Conservation (phyloP, 64 coral and sea anemone genomes). For the Dendronephthya gigantea region DNA sequence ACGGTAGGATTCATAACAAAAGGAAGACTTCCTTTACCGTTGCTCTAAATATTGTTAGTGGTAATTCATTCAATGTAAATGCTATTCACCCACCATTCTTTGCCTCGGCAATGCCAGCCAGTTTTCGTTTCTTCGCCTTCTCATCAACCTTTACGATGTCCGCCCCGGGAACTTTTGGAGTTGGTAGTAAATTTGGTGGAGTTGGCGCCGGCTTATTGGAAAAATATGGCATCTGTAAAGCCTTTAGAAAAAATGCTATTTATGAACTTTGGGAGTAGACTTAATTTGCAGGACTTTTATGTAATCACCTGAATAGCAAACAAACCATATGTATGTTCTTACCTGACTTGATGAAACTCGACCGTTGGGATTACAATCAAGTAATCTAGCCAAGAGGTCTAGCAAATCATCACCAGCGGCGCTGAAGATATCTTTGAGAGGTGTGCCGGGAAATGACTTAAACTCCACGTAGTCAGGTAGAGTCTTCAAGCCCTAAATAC, state of each 20-base stretch:
- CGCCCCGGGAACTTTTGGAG: background rate
- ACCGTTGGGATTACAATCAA: constrained; percentile 81
- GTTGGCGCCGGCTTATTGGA: background rate
- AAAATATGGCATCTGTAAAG: constrained; percentile 14
- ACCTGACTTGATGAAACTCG: constrained; percentile 90
- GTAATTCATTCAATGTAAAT: background rate
- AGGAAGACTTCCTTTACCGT: too few species aligned
- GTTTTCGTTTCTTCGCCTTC: constrained; percentile 12
- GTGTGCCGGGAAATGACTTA: constrained; percentile 81
- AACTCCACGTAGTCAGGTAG: constrained; percentile 95
- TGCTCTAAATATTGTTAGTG: too few species aligned
- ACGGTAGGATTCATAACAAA: too few species aligned
- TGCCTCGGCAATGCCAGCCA: background rate
- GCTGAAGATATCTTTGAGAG: constrained; percentile 84
- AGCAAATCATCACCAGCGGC: constrained; percentile 96
- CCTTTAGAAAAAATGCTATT: background rate
- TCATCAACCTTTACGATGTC: background rate
- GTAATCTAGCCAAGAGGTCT: constrained; percentile 74
- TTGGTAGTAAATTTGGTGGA: background rate
- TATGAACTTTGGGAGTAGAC: too few species aligned
- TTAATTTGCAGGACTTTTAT: too few species aligned
- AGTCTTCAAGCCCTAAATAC: constrained; percentile 51
- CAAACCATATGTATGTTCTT: background rate
- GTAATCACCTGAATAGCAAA: too few species aligned
- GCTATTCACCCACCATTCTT: background rate